Evolutionary conservation across 2,888 invertebrate genomes (phyloP).

Genomic region (Drosophila fungiperda): DNA sequence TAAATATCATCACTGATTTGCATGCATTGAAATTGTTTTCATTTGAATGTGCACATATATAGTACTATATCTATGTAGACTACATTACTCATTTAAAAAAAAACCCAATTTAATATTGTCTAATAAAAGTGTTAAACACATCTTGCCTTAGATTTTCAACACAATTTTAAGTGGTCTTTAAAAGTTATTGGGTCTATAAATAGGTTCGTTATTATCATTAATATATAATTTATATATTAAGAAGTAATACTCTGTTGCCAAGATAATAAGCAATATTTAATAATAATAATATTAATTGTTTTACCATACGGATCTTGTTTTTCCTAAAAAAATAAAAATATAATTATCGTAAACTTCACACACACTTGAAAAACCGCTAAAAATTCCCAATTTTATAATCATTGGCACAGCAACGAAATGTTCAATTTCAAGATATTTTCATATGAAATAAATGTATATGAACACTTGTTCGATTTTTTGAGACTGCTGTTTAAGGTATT

Average conservation of each 20-base stretch:
- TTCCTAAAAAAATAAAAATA: not conserved
- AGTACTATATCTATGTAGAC: not conserved
- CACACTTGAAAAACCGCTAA: not conserved
- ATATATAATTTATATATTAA: not conserved
- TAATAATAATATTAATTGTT: too few relatives aligned
- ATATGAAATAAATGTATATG: not conserved
- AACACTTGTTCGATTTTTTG: slow-evolving; percentile 28
- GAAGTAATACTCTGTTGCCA: not conserved
- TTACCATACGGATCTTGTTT: not conserved
- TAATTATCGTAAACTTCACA: not conserved
- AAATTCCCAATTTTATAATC: slow-evolving; percentile 20
- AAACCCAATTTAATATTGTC: not conserved
- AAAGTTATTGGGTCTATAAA: not conserved
- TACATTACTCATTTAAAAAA: not conserved
- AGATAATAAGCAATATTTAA: too few relatives aligned
- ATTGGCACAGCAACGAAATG: slow-evolving; percentile 21
- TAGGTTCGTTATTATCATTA: not conserved
- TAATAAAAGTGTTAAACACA: not conserved
- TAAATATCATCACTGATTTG: slow-evolving; percentile 32
- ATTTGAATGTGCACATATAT: slow-evolving; percentile 11
- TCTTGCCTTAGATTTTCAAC: not conserved
- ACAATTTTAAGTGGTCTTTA: not conserved
- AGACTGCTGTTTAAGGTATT: slow-evolving; percentile 28
- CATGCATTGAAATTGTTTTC: slow-evolving; percentile 18
- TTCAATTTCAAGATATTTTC: slow-evolving; percentile 14